Evolutionary conservation across 2,113 vertebrate species (phyloP).

Genomic region (Lichenostomus cassidix): DNA sequence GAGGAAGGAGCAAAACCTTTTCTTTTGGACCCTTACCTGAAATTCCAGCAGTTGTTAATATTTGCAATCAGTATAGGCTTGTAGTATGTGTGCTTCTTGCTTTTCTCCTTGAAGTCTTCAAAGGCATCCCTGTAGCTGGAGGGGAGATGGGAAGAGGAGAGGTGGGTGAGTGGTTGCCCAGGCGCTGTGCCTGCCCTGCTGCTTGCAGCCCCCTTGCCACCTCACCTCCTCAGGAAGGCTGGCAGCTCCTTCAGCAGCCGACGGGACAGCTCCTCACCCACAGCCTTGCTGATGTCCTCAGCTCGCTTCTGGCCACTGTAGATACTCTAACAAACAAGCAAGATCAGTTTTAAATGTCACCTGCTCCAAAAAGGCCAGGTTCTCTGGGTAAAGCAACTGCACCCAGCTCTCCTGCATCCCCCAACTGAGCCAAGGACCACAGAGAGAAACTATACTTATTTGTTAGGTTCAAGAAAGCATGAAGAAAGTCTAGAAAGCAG

Average conservation of each 20-base stretch:
- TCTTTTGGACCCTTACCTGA: conserved; percentile 75
- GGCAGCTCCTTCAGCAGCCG: conserved; percentile 73
- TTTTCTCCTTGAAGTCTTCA: conserved; percentile 76
- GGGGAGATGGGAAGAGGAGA: not conserved
- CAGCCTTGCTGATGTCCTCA: conserved; percentile 37
- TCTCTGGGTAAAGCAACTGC: not conserved
- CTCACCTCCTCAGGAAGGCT: conserved; percentile 79
- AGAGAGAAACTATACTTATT: not conserved
- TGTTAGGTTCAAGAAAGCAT: not conserved
- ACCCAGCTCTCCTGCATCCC: not conserved
- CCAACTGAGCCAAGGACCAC: not conserved
- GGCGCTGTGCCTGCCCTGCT: not conserved
- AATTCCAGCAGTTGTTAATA: conserved; percentile 81
- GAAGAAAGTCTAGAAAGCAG: not conserved
- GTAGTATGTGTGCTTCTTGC: conserved; percentile 67
- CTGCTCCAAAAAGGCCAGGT: not conserved
- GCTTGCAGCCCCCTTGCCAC: not conserved
- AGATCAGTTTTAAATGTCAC: accelerated
- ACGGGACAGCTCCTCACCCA: conserved; percentile 34
- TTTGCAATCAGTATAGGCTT: conserved; percentile 79
- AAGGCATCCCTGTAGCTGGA: conserved; percentile 81
- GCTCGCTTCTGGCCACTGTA: conserved; percentile 64
- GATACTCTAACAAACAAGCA: conserved; percentile 67
- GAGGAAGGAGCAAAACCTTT: not conserved
- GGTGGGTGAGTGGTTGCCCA: accelerated